Evolutionary conservation across 1,140 invertebrate genomes (phyloP).

Genomic region (Drosophila baimaii): DNA sequence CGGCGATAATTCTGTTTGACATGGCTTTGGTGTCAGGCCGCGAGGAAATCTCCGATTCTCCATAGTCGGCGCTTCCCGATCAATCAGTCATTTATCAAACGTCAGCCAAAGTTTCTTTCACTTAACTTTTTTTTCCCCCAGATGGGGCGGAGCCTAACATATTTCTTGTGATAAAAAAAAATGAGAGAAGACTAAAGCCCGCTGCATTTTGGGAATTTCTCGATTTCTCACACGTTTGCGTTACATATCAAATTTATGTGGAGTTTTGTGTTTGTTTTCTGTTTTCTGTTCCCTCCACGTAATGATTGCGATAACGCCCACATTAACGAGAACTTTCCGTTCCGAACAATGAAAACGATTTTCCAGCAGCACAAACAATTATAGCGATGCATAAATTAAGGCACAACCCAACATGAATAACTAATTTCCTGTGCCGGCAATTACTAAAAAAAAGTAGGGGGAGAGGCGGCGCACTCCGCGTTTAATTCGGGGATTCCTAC

Average conservation of each 20-base stretch:
- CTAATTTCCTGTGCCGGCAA: constrained; percentile 76
- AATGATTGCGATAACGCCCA: constrained; percentile 67
- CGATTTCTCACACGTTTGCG: constrained; percentile 77
- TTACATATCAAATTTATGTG: constrained; percentile 63
- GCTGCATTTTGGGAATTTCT: constrained; percentile 65
- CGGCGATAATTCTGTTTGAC: constrained; percentile 57
- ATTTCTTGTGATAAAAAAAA: constrained; percentile 48
- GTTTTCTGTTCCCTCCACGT: constrained; percentile 30
- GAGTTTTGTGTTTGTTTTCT: constrained; percentile 16
- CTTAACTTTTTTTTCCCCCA: constrained; percentile 32
- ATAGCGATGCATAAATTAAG: constrained; percentile 73
- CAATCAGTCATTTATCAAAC: constrained; percentile 75
- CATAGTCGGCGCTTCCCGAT: constrained; percentile 49
- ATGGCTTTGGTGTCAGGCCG: constrained; percentile 48
- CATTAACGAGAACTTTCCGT: constrained; percentile 70
- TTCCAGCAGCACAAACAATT: constrained; percentile 77
- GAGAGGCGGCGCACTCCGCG: constrained; percentile 13
- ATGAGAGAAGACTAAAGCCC: constrained; percentile 32
- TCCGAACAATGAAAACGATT: constrained; percentile 65
- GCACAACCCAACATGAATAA: constrained; percentile 68
- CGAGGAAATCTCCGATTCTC: constrained; percentile 17
- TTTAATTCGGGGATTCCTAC: constrained; percentile 45
- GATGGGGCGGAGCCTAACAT: constrained; percentile 14
- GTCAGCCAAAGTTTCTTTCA: constrained; percentile 41
- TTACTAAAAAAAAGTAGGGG: constrained; percentile 73